Conservation (phyloP, 2,113 vertebrate species). For the Gallinago undulata region DNA sequence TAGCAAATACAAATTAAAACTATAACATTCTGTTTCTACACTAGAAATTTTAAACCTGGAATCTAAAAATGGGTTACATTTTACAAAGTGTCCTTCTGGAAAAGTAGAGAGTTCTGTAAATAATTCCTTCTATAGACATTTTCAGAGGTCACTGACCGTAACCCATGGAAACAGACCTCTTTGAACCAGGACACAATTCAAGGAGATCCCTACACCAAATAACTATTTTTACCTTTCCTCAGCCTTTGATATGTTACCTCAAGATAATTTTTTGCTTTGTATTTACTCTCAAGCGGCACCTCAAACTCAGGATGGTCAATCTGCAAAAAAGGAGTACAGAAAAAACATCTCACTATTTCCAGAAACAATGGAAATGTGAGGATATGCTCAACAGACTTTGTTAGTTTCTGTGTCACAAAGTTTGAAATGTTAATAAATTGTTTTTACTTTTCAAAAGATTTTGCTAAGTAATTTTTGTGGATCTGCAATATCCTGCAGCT, state of each 20-base stretch:
- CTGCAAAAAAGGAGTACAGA: slow-evolving; percentile 72
- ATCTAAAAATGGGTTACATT: neutral
- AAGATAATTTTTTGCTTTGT: slow-evolving; percentile 66
- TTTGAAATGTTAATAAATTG: neutral
- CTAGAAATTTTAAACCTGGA: neutral
- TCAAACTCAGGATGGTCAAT: slow-evolving; percentile 91
- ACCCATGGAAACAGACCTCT: slow-evolving; percentile 7
- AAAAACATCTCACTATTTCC: neutral
- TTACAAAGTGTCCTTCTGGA: neutral
- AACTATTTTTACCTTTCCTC: slow-evolving; percentile 53
- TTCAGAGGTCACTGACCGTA: slow-evolving; percentile 25
- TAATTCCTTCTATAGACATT: neutral
- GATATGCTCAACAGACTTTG: neutral
- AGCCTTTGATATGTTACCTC: slow-evolving; percentile 74
- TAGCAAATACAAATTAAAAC: neutral
- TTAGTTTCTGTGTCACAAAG: neutral
- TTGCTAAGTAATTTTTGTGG: neutral
- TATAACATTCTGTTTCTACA: neutral
- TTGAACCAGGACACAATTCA: slow-evolving; percentile 15
- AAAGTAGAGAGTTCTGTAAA: neutral
- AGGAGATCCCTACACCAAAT: slow-evolving; percentile 3
- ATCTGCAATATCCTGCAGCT: neutral
- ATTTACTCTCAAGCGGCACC: slow-evolving; percentile 82
- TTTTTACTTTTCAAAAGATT: neutral
- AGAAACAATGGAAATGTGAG: neutral